These are phyloP conservation scores for Notocelia uddmanniana DNA, from an alignment of 2,888 invertebrate genomes.

Conservation along the genomic window DNA sequence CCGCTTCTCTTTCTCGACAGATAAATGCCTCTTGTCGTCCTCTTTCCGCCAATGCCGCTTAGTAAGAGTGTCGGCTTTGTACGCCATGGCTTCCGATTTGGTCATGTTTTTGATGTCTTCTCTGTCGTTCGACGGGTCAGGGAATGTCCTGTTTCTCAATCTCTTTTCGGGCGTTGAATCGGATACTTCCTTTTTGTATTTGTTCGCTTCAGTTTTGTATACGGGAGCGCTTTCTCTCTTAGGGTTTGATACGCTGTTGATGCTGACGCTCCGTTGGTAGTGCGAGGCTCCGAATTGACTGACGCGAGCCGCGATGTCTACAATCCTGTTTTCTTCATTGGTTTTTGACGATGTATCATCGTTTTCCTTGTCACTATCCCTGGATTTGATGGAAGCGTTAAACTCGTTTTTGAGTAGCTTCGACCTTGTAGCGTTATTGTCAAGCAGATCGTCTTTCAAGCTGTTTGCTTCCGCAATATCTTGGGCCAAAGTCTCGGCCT, in stretches of 20 bases:
- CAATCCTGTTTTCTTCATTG: conserved; percentile 71
- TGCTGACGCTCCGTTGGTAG: conserved; percentile 79
- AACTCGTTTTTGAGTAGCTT: conserved; percentile 78
- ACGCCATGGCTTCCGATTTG: conserved; percentile 74
- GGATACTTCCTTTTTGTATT: conserved; percentile 83
- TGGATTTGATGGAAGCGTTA: conserved; percentile 84
- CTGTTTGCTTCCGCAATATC: conserved; percentile 82
- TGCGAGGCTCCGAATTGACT: conserved; percentile 78
- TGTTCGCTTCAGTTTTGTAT: conserved; percentile 75
- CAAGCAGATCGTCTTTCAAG: conserved; percentile 65
- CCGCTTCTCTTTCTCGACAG: conserved; percentile 71
- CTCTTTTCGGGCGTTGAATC: conserved; percentile 83
- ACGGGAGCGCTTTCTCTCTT: conserved; percentile 79
- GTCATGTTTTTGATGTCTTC: conserved; percentile 78
- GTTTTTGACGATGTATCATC: conserved; percentile 70
- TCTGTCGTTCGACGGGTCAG: conserved; percentile 79
- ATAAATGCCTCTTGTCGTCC: conserved; percentile 68
- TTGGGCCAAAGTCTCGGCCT: conserved; percentile 86
- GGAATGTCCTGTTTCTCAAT: conserved; percentile 80
- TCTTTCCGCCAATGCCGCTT: conserved; percentile 78
- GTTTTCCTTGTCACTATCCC: conserved; percentile 92
- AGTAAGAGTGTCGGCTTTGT: conserved; percentile 77
- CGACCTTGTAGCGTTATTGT: conserved; percentile 63
- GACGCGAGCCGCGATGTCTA: conserved; percentile 77
- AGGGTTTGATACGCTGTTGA: conserved; percentile 71